A percentile compares a stretch with the other conserved stretches of the same genome.
These are phyloP conservation scores for Sardina pilchardus DNA, from an alignment of 2,113 vertebrate genomes.

Conservation along the genomic window DNA sequence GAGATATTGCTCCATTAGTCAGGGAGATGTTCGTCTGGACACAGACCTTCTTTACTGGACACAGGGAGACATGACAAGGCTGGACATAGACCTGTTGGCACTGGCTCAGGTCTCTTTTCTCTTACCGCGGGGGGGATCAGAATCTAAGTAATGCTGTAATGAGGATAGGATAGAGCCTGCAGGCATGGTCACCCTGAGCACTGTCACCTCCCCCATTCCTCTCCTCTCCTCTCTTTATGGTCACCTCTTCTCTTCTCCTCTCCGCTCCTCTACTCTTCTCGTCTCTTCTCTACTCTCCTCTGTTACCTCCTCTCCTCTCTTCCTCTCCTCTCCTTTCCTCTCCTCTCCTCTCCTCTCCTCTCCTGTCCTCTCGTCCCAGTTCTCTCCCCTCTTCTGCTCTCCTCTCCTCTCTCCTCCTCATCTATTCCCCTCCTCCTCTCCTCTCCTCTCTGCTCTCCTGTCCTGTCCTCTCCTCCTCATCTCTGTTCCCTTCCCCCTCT, in stretches of 20 bases:
- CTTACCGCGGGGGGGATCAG: not conserved
- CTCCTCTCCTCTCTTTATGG: conserved; percentile 17
- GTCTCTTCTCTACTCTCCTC: not conserved
- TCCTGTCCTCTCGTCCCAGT: too few relatives aligned
- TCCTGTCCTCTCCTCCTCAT: not conserved
- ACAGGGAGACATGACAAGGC: too few relatives aligned
- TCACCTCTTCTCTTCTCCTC: too few relatives aligned
- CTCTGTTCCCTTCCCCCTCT: not conserved
- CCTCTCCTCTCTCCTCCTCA: not conserved
- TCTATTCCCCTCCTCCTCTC: not conserved
- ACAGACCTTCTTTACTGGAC: not conserved
- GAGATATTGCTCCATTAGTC: too few relatives aligned
- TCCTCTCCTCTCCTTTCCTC: not conserved
- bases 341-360: not conserved
- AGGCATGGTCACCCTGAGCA: not conserved
- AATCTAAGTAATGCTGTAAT: not conserved
- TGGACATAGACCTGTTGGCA: too few relatives aligned
- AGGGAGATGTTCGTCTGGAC: not conserved
- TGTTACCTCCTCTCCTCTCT: not conserved
- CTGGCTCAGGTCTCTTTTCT: too few relatives aligned
- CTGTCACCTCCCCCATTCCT: not conserved
- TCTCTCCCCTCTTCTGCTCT: not conserved
- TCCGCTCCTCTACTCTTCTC: not conserved
- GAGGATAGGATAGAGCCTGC: not conserved
- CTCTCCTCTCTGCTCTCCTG: not conserved